A percentile compares a stretch with the other conserved stretches of the same genome.
Evolutionary conservation across 2,113 vertebrate species (phyloP).

Genomic region (Hippopotamus amphibius): DNA sequence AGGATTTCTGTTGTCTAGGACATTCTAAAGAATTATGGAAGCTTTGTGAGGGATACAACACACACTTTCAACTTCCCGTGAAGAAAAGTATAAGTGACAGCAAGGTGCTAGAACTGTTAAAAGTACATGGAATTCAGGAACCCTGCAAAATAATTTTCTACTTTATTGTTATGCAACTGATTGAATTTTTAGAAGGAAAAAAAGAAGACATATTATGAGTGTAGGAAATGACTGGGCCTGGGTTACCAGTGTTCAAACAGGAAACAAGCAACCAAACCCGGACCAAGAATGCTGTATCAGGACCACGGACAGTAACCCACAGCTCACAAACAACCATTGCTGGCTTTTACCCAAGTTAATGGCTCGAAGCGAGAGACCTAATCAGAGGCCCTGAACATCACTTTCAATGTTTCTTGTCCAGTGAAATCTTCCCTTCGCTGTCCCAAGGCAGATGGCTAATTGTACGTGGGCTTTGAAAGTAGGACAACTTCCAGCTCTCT

Average conservation of each 20-base stretch:
- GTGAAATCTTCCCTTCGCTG: not conserved
- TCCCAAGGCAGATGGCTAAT: not conserved
- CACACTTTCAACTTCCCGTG: not conserved
- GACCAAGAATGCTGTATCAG: not conserved
- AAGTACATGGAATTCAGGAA: not conserved
- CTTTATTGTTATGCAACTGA: not conserved
- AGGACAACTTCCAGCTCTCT: not conserved
- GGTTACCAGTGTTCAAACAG: not conserved
- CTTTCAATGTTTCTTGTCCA: not conserved
- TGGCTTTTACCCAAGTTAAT: not conserved
- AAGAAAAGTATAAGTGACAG: not conserved
- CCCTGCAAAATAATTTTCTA: not conserved
- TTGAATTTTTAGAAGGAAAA: not conserved
- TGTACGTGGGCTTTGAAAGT: not conserved
- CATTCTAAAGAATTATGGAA: not conserved
- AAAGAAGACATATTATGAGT: not conserved
- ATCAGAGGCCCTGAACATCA: not conserved
- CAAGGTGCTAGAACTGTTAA: not conserved
- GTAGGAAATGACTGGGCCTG: not conserved
- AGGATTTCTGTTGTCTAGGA: not conserved
- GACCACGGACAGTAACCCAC: not conserved
- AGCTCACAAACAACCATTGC: rapidly evolving
- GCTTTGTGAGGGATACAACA: not conserved
- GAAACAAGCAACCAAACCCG: not conserved
- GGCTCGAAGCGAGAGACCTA: not conserved